These are phyloP conservation scores for Alligator mississippiensis DNA, from an alignment of 2,113 vertebrate species.

Conservation along the genomic window DNA sequence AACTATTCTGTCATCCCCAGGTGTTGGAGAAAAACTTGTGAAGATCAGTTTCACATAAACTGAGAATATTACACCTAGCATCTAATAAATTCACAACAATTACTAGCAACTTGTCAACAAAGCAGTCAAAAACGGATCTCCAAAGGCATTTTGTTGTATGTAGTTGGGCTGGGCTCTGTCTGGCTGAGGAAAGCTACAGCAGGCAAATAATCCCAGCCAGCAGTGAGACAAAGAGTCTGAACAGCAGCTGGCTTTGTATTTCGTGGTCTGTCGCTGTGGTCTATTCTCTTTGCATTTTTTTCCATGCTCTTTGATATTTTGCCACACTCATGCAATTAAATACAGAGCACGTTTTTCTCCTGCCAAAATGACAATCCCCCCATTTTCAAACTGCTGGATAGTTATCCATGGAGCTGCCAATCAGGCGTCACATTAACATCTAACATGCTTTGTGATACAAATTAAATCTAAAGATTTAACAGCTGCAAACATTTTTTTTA, in stretches of 20 bases:
- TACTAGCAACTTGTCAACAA: neutral
- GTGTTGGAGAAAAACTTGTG: neutral
- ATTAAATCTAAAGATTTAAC: slow-evolving; percentile 14
- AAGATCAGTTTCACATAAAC: neutral
- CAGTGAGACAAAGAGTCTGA: neutral
- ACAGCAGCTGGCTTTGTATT: slow-evolving; percentile 4
- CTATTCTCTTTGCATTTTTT: neutral
- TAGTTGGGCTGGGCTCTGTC: neutral
- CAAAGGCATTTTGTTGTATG: neutral
- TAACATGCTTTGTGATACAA: slow-evolving; percentile 17
- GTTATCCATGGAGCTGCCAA: slow-evolving; percentile 17
- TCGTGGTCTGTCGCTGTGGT: neutral
- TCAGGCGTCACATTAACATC: slow-evolving; percentile 15
- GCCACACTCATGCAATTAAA: slow-evolving; percentile 54
- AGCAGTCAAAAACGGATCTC: neutral
- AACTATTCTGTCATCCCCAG: neutral
- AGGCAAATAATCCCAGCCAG: neutral
- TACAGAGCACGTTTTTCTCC: neutral
- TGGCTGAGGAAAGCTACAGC: neutral
- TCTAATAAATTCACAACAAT: neutral
- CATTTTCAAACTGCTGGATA: neutral
- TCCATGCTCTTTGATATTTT: slow-evolving; percentile 12
- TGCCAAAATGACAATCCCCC: rapidly evolving
- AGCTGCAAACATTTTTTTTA: slow-evolving; percentile 16
- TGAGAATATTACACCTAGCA: neutral